Evolutionary conservation across 2,888 invertebrate species (phyloP).

Genomic region (Drosophila vallismaia): DNA sequence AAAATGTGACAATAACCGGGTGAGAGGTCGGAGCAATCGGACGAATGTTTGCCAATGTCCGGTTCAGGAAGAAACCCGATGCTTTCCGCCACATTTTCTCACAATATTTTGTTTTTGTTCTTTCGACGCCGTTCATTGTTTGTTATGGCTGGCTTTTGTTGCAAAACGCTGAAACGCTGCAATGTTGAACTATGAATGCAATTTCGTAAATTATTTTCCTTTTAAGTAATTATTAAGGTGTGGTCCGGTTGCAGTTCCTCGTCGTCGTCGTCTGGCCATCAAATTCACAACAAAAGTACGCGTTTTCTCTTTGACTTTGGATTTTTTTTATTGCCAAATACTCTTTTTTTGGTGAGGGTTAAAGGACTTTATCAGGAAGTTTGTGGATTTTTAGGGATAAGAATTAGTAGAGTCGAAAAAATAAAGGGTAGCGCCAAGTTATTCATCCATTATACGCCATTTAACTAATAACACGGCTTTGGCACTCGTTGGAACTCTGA

Average conservation of each 20-base stretch:
- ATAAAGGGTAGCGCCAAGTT: constrained; percentile 40
- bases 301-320: constrained; percentile 41
- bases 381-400: not conserved
- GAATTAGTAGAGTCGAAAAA: too few relatives aligned
- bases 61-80: constrained; percentile 74
- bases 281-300: constrained; percentile 70
- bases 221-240: constrained; percentile 84
- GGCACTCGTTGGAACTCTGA: constrained; percentile 43
- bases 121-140: constrained; percentile 62
- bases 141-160: constrained; percentile 73
- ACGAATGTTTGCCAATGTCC: constrained; percentile 64
- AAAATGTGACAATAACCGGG: constrained; percentile 58
- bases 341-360: constrained; percentile 9
- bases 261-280: constrained; percentile 54
- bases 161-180: constrained; percentile 58
- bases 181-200: constrained; percentile 82
- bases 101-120: constrained; percentile 47
- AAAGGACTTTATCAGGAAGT: not conserved
- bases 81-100: constrained; percentile 42
- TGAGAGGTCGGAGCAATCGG: constrained; percentile 27
- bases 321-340: constrained; percentile 47
- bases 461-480: constrained; percentile 76
- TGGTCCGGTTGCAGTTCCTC: constrained; percentile 67
- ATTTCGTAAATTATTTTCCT: constrained; percentile 84
- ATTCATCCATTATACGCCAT: constrained; percentile 78